Base-by-base conservation (phyloP, 2,797 vertebrate species). In the Pipistrellus pipistrellus region DNA sequence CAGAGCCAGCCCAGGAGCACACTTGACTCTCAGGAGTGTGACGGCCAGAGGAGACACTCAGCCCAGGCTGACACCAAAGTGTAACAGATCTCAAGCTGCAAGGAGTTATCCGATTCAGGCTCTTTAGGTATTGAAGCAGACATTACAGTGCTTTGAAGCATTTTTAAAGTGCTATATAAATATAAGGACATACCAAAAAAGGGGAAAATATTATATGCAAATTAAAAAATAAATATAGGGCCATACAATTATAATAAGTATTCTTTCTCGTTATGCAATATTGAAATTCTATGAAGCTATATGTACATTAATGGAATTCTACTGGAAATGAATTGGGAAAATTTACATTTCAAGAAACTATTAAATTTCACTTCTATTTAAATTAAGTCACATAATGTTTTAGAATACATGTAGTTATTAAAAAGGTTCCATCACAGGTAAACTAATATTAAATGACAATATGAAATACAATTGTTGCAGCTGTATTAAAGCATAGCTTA, bases 331-430 rank as follows among this genome's bases (percentile, higher is more conserved):
- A 85, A 76, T 48, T 35, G 12, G 75, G n/a, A 73, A 90, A 86
- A 15, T 78, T 92, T 51, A 73, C 21, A 57, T 90, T 94, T 85
- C 87, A 91, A 82, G 62, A 81, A 92, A 87, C 12, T 57, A 59
- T 48, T 78, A 68, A 73, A 62, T 88, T 93, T 88, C 21, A 88
- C 85, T 81, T 96, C 41, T 71, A 41, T 72, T 82, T 94, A 89
- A 87, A 88, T 91, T 71, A 86, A 27, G 9, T 90, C 68, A 83
- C 3, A 32, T n/a, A 88, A 88, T 75, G 51, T 77, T 90, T 93
- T 59, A 92, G 35, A 92, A 85, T 32, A 93, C 2, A n/a, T 14
- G 23, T 57, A 85, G 55, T 83, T 48, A 85, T 84, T 64, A 75
- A 64, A 92, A 93, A 95, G 72, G 64, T 51, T 57, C 68, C 38